A percentile compares a stretch with the other conserved stretches of the same genome.
phyloP scores from a whole-genome alignment of 2,888 invertebrate species.

The Dolichomitus sp. region DNA sequence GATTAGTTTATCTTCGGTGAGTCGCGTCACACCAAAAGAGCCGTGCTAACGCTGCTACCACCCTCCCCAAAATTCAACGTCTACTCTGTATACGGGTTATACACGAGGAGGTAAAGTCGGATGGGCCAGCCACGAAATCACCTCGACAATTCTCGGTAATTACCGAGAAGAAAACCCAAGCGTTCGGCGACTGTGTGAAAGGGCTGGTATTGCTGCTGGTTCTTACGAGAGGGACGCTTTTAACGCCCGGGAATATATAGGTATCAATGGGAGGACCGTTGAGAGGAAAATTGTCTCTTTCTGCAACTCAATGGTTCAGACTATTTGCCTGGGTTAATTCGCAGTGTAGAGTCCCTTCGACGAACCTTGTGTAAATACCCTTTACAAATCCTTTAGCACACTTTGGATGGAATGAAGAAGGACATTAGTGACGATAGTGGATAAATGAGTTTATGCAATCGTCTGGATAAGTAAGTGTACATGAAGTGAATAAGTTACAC shows the following conservation, averaged over 20 bases:
- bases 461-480: conserved; percentile 29
- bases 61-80: conserved; percentile 36
- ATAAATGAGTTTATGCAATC: conserved; percentile 31
- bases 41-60: neutral
- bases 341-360: neutral
- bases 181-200: conserved; percentile 22
- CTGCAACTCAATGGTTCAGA: conserved; percentile 17
- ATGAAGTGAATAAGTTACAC: conserved; percentile 2
- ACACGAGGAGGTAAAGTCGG: conserved; percentile 33
- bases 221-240: conserved; percentile 11
- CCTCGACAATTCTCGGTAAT: conserved; percentile 62
- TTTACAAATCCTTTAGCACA: conserved; percentile 31
- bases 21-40: conserved; percentile 51
- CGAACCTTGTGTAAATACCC: conserved; percentile 23
- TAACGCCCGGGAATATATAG: conserved; percentile 43
- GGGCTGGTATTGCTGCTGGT: neutral
- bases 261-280: conserved; percentile 10
- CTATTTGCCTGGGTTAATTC: conserved; percentile 53
- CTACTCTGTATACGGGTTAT: conserved; percentile 20
- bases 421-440: conserved; percentile 28
- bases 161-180: conserved; percentile 56
- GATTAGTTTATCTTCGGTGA: conserved; percentile 85
- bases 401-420: neutral
- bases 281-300: conserved; percentile 34
- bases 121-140: conserved; percentile 64